phyloP scores from a whole-genome alignment of 2,888 invertebrate genomes.

The Meiosimyza platycephala region DNA sequence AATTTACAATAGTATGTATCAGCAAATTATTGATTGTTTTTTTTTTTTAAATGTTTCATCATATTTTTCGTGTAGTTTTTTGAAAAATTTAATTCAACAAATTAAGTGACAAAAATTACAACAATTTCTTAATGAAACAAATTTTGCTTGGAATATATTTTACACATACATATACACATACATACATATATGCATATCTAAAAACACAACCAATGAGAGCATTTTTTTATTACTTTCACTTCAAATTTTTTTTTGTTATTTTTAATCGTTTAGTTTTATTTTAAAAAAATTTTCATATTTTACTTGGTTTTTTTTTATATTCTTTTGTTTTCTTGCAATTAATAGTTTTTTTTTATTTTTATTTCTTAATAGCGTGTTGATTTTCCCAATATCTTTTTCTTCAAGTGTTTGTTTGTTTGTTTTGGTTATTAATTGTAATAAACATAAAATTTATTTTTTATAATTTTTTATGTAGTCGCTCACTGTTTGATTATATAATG shows the following conservation, averaged over 20 bases:
- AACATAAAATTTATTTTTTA: background rate
- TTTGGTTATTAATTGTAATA: conserved; percentile 51
- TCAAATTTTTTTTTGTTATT: conserved; percentile 30
- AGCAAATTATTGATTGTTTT: background rate
- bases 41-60: background rate
- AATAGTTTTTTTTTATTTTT: conserved; percentile 38
- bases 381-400: conserved; percentile 54
- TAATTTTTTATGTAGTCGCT: too few relatives aligned
- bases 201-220: conserved; percentile 69
- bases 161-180: conserved; percentile 44
- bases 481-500: too few relatives aligned
- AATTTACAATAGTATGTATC: conserved; percentile 30
- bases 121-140: conserved; percentile 16
- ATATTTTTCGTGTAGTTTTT: too few relatives aligned
- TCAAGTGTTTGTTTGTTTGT: conserved; percentile 44
- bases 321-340: conserved; percentile 8
- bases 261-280: conserved; percentile 27
- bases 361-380: conserved; percentile 59
- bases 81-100: too few relatives aligned
- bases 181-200: conserved; percentile 54
- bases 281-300: conserved; percentile 23
- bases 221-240: conserved; percentile 54
- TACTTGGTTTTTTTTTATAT: conserved; percentile 25
- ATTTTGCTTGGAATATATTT: conserved; percentile 22
- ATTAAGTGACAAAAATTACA: conserved; percentile 1